These are phyloP conservation scores for Fissipunctia ypsillon DNA, from an alignment of 2,888 invertebrate species.

Conservation along the genomic window DNA sequence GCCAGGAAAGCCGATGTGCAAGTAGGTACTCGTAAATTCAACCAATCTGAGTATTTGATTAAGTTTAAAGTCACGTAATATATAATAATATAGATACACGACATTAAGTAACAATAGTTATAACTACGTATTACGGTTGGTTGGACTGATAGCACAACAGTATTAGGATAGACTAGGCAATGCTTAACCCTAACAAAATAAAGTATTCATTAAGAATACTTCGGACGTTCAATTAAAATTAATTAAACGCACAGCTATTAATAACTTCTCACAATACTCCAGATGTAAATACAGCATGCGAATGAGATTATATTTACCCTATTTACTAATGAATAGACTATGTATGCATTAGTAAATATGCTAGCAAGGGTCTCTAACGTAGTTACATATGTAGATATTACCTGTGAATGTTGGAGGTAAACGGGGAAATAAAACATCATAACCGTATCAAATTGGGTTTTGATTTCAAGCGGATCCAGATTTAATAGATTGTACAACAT, in stretches of 20 bases:
- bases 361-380: neutral
- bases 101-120: neutral
- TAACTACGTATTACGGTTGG: too few relatives aligned
- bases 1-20: neutral
- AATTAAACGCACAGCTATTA: constrained; percentile 22
- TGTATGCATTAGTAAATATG: constrained; percentile 14
- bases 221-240: constrained; percentile 6
- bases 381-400: neutral
- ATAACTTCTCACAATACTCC: constrained; percentile 5
- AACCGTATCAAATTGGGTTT: neutral
- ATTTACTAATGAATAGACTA: neutral
- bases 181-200: neutral
- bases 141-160: neutral
- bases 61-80: neutral
- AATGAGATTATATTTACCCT: neutral
- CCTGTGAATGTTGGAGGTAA: neutral
- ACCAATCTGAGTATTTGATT: neutral
- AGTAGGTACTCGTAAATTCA: neutral
- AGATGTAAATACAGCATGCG: constrained; percentile 13
- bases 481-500: neutral
- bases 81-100: neutral
- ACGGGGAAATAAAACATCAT: neutral
- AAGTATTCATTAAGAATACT: neutral
- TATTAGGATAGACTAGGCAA: neutral
- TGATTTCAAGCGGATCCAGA: neutral